phyloP scores from a whole-genome alignment of 2,888 invertebrate species.

The Polymixis lichenea region DNA sequence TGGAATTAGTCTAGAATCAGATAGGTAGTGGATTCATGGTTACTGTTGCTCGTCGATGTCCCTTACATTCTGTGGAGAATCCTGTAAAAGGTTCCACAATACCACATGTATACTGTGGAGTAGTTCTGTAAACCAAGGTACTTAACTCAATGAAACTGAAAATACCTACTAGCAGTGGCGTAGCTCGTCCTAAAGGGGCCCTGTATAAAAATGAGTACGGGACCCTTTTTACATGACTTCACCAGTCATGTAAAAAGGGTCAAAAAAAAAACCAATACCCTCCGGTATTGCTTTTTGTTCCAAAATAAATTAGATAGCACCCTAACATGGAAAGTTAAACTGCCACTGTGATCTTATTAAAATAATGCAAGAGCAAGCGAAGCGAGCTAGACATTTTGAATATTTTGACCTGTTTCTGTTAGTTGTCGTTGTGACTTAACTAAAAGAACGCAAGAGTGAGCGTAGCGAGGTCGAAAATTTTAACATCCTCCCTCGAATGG shows the following conservation, averaged over 20 bases:
- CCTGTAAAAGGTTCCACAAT: background rate
- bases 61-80: background rate
- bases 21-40: background rate
- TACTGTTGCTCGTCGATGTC: background rate
- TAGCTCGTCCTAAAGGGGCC: background rate
- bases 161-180: background rate
- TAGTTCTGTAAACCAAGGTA: background rate
- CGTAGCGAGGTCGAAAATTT: background rate
- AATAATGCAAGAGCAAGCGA: background rate
- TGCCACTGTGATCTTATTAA: background rate
- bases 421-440: background rate
- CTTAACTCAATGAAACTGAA: conserved; percentile 7
- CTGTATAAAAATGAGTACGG: background rate
- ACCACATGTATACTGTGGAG: background rate
- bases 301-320: background rate
- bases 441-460: background rate
- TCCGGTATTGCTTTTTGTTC: no score
- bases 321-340: background rate
- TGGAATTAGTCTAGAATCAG: background rate
- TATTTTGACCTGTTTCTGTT: background rate
- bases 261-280: no score
- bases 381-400: background rate
- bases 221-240: background rate
- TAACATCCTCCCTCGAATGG: background rate
- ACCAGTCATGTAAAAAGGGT: no score